Percentiles rank a stretch among this genome's conserved stretches.
phyloP scores from a whole-genome alignment of 2,113 vertebrate genomes.

The Quiscalus mexicanus region DNA sequence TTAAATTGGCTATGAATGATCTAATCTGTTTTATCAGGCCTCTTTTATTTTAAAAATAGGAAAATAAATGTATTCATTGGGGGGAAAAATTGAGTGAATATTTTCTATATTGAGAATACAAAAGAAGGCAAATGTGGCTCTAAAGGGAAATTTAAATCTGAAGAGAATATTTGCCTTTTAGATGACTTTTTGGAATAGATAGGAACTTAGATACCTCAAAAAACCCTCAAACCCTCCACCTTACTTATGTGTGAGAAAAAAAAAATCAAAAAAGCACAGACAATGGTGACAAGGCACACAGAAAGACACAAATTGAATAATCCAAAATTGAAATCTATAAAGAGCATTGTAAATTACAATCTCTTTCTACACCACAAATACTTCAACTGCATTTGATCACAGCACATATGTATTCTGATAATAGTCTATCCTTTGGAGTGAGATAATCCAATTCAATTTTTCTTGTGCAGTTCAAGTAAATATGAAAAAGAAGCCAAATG shows the following conservation, averaged over 20 bases:
- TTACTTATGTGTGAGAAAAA: neutral
- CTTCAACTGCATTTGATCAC: neutral
- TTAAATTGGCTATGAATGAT: neutral
- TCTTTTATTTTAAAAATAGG: neutral
- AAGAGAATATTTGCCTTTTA: neutral
- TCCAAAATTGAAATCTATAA: neutral
- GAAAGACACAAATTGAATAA: conserved; percentile 18
- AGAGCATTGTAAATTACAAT: neutral
- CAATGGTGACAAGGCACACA: neutral
- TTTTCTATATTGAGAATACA: neutral
- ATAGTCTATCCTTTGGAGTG: neutral
- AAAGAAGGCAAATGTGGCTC: neutral
- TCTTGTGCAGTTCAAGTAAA: neutral
- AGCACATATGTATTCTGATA: conserved; percentile 7
- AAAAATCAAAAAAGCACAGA: neutral
- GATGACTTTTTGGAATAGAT: neutral
- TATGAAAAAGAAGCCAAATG: neutral
- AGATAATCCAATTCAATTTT: neutral
- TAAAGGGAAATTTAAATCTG: neutral
- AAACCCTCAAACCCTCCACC: neutral
- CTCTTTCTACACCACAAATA: neutral
- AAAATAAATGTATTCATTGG: neutral
- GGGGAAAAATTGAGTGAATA: neutral
- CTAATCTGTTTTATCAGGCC: neutral
- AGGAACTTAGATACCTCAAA: neutral